Evolutionary conservation across 1,140 invertebrate species (phyloP).

Genomic region (Aphelinus atriplicis): DNA sequence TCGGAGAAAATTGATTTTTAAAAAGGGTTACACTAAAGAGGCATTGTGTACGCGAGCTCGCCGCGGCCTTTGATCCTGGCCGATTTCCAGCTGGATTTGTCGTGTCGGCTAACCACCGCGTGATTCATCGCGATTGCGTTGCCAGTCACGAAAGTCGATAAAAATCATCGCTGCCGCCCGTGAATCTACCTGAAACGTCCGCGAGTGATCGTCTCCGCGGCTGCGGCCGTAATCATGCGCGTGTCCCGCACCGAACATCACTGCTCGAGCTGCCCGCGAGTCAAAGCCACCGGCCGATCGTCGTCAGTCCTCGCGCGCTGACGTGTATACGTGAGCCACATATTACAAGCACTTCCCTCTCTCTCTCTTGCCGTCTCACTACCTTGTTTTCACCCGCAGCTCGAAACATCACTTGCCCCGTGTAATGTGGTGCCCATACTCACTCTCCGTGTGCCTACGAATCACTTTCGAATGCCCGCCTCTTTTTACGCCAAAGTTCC

Average conservation of each 20-base stretch:
- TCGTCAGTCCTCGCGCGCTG: constrained; percentile 10
- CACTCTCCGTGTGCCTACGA: too few species aligned
- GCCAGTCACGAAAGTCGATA: constrained; percentile 39
- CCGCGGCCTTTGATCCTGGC: constrained; percentile 23
- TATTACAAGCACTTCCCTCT: background rate
- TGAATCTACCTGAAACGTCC: constrained; percentile 20
- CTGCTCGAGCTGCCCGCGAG: background rate
- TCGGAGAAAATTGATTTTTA: constrained; percentile 32
- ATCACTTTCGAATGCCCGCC: too few species aligned
- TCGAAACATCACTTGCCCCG: too few species aligned
- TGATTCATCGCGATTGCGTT: constrained; percentile 36
- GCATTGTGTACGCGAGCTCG: background rate
- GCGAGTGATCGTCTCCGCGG: background rate
- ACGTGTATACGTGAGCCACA: constrained; percentile 30
- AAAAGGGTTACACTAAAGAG: constrained; percentile 34
- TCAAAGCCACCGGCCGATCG: constrained; percentile 25
- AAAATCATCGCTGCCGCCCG: constrained; percentile 26
- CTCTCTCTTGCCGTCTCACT: too few species aligned
- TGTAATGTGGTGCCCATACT: too few species aligned
- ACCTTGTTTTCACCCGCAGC: too few species aligned
- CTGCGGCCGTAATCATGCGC: constrained; percentile 30
- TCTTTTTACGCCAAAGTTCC: too few species aligned
- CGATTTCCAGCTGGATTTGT: constrained; percentile 24
- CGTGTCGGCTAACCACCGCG: constrained; percentile 1
- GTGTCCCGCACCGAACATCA: background rate